Evolutionary conservation across 2,888 invertebrate species (phyloP).

Genomic region (Tyria jacobaeae): DNA sequence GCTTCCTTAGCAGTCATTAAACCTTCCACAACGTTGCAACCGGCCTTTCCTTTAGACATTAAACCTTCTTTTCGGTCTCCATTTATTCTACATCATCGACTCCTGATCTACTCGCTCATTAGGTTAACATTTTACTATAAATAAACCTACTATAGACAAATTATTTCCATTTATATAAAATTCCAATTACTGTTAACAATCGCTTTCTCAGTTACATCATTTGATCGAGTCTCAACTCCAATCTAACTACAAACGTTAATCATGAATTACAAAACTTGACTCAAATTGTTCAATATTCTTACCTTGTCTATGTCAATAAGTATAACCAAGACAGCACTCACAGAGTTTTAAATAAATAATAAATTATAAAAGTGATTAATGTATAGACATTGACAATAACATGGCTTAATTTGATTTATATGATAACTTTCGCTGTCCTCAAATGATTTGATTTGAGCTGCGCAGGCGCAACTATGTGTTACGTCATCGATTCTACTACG

Average conservation of each 20-base stretch:
- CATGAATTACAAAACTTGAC: constrained; percentile 30
- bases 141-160: background rate
- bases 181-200: constrained; percentile 1
- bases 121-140: no score
- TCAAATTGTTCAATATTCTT: constrained; percentile 33
- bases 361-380: constrained; percentile 61
- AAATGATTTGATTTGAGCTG: constrained; percentile 74
- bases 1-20: no score
- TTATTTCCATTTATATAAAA: constrained; percentile 4
- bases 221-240: constrained; percentile 19
- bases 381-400: constrained; percentile 65
- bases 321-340: constrained; percentile 40
- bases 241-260: constrained; percentile 25
- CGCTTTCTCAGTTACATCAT: constrained; percentile 40
- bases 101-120: no score
- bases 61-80: no score
- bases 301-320: constrained; percentile 16
- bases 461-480: constrained; percentile 54
- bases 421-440: constrained; percentile 75
- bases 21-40: no score
- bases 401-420: constrained; percentile 73
- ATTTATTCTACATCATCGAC: no score
- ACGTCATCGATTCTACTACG: constrained; percentile 47
- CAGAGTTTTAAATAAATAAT: constrained; percentile 45
- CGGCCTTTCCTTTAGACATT: no score